Evolutionary conservation across 2,113 vertebrate genomes (phyloP).

Genomic region (Sus scrofa): T2T-Sscrofa CM000830.6:125142001-125142500

Average conservation of each 20-base stretch:
- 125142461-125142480: neutral
- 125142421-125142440: neutral
- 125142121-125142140: neutral
- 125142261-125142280: neutral
- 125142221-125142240: neutral
- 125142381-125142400: neutral
- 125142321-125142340: neutral
- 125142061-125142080: neutral
- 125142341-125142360: neutral
- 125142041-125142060: neutral
- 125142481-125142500: neutral
- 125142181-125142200: neutral
- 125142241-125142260: neutral
- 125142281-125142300: neutral
- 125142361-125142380: neutral
- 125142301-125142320: neutral
- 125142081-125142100: neutral
- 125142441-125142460: neutral
- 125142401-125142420: neutral
- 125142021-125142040: neutral
- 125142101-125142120: neutral
- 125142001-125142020: neutral
- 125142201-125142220: neutral
- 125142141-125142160: neutral
- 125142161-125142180: neutral